Conservation (phyloP, 2,113 vertebrate genomes). For the Dermatemys mawii region DNA sequence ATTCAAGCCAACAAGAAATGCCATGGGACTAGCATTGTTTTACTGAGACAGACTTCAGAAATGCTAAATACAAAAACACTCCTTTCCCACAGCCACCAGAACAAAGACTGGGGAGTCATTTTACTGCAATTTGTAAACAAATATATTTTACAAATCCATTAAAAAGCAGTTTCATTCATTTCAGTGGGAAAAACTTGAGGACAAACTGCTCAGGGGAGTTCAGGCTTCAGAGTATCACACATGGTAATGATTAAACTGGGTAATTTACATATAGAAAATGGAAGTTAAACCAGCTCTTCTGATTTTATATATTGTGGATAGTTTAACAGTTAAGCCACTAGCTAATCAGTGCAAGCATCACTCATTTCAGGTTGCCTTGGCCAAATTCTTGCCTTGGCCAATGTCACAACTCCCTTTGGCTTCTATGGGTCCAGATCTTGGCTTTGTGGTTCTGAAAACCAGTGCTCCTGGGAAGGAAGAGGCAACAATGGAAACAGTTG, state of each 20-base stretch:
- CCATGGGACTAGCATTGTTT: neutral
- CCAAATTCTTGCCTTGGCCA: neutral
- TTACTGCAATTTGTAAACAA: neutral
- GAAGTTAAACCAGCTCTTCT: neutral
- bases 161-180: neutral
- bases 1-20: constrained; percentile 1
- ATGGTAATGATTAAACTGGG: neutral
- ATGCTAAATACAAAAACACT: neutral
- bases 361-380: neutral
- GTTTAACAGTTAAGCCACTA: constrained; percentile 7
- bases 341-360: neutral
- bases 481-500: neutral
- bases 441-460: neutral
- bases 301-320: neutral
- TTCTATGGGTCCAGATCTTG: neutral
- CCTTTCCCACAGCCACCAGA: neutral
- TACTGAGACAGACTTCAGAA: neutral
- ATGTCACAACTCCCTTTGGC: too few relatives aligned
- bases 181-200: neutral
- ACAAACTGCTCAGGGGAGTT: neutral
- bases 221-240: neutral
- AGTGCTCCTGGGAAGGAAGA: neutral
- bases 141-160: neutral
- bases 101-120: neutral
- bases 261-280: neutral